These are phyloP conservation scores for Bergia sp. DNA, from an alignment of 92 coral and sea anemone species.

Conservation along the genomic window DNA sequence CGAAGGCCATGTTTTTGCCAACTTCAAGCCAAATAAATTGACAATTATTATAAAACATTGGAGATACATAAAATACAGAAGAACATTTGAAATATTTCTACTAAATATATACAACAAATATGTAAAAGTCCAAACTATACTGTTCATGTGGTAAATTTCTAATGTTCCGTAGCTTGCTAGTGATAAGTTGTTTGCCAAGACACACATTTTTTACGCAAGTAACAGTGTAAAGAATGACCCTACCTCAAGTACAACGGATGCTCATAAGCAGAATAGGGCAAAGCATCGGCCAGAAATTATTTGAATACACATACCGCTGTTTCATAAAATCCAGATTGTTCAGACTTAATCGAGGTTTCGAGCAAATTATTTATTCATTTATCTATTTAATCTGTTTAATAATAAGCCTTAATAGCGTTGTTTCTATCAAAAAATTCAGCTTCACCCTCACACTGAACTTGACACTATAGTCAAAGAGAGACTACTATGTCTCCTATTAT, in stretches of 20 bases:
- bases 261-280: not conserved
- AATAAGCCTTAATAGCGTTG: too few species aligned
- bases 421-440: too few species aligned
- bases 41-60: too few species aligned
- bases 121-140: not conserved
- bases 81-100: not conserved
- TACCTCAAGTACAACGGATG: not conserved
- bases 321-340: too few species aligned
- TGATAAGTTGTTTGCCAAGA: not conserved
- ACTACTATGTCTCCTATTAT: too few species aligned
- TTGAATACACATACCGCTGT: not conserved
- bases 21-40: not conserved
- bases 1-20: not conserved
- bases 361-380: too few species aligned
- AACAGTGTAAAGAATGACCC: not conserved
- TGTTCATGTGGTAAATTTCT: too few species aligned
- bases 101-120: not conserved
- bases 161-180: not conserved
- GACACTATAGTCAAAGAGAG: too few species aligned
- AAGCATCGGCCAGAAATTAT: not conserved
- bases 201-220: not conserved
- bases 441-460: too few species aligned
- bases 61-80: not conserved
- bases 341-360: too few species aligned
- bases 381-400: too few species aligned